Evolutionary conservation across 1,140 invertebrate genomes (phyloP).

Genomic region (Zelostemma sp.): DNA sequence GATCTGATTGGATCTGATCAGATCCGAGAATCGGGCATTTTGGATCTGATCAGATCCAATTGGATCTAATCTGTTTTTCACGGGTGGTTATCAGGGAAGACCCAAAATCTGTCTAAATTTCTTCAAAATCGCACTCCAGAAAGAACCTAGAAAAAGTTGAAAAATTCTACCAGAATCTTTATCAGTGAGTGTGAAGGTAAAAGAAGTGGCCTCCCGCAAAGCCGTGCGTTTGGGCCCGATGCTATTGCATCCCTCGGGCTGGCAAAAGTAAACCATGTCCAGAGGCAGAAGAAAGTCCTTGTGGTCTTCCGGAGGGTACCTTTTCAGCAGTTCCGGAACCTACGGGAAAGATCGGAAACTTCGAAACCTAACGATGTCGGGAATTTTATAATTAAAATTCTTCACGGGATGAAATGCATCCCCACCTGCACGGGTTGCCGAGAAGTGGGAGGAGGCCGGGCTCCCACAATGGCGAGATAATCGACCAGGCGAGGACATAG

Average conservation of each 20-base stretch:
- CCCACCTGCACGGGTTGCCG: conserved; percentile 81
- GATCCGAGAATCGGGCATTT: too few relatives aligned
- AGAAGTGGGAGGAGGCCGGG: conserved; percentile 79
- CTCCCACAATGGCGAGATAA: conserved; percentile 97
- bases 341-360: conserved; percentile 53
- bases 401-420: neutral
- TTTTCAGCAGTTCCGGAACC: conserved; percentile 89
- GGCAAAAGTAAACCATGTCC: conserved; percentile 99
- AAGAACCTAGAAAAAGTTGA: too few relatives aligned
- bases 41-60: too few relatives aligned
- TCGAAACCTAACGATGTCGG: too few relatives aligned
- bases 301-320: conserved; percentile 98
- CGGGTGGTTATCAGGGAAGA: too few relatives aligned
- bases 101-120: too few relatives aligned
- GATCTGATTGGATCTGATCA: too few relatives aligned
- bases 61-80: too few relatives aligned
- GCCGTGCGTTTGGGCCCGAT: conserved; percentile 89
- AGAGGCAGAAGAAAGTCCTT: conserved; percentile 96
- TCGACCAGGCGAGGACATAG: conserved; percentile 89
- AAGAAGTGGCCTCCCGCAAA: conserved; percentile 91
- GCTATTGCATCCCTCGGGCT: conserved; percentile 97
- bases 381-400: too few relatives aligned
- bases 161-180: conserved; percentile 98
- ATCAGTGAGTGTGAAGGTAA: conserved; percentile 98
- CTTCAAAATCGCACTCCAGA: too few relatives aligned